Evolutionary conservation across 2,113 vertebrate genomes (phyloP), one percentile per base, ranked within the genome.

Genomic region (Ageneiosus marmoratus): DNA sequence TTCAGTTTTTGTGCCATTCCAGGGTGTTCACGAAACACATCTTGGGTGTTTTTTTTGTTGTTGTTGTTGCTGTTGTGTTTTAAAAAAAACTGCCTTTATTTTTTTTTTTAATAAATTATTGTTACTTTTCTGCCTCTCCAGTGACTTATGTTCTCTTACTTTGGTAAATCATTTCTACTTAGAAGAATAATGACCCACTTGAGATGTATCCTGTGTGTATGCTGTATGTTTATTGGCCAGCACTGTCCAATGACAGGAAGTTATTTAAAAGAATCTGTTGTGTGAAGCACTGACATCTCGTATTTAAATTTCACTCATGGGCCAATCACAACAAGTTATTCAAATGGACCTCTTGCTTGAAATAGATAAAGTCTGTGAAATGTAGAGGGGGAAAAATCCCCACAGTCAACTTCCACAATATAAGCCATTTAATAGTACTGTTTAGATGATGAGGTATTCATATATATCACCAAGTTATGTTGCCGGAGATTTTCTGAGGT

Each of bases 101-200:
- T 51, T 16, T 16, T 51, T 18, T 16, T 16, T 3, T 51, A 50
- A 62, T 62, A 63, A 63, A 27, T 69, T 10, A 22, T 67, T 37
- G 2, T 69, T 6, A 8, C 16, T 18, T 37, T 67, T 67, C 16
- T 37, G 22, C 16, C 32, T 13, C 12, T 46, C 67, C 11, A n/a
- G 12, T 46, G 67, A 44, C 41, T 70, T 18, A 13, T n/a, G 9
- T 46, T 70, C 4, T 46, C 20, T 46, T 70, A 15, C 10, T 4
- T n/a, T 11, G 32, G 37, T 46, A 70, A 67, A 70, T 70, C 41
- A 70, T 70, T 27, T 70, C 67, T n/a, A 24, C 41, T 70, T 70
- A 70, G 22, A 46, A 46, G 67, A 70, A 46, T 70, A 70, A 70
- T 70, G 46, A 15, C 22, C 41, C 13, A 22, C 46, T 69, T 41